Evolutionary conservation across 2,113 vertebrate genomes (phyloP), one percentile per base, ranked within the genome.

Genomic region (Apteryx mantelli): DNA sequence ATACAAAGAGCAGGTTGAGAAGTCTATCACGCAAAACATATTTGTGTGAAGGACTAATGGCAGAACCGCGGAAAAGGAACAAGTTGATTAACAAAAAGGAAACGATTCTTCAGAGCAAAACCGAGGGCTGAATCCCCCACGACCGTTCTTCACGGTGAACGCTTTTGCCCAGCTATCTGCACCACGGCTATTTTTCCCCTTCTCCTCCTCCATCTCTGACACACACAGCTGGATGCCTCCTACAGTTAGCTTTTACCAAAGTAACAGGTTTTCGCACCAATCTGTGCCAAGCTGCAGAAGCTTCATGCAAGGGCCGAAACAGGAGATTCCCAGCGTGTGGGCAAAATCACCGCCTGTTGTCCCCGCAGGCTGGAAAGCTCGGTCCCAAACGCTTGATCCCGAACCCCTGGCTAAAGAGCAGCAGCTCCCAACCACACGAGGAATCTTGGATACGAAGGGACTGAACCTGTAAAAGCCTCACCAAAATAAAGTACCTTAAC

Each of bases 61-160:
- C 86, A 93, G 76, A 58, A 42, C 44, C 4, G 13, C 4, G 3
- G 50, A 36, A 89, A 78, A 88, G 76, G 44, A 93, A 63, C 17
- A 63, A 63, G 75, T 78, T 1, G 0, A 83, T 91, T 75, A 55
- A 32, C 21, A 17, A 63, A 36, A 70, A 30, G 69, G 83, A 58
- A 86, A 58, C 5, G 26, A 11, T 53, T 86, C 68, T 78, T 90
- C 82, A 86, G 85, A 61, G 15, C 22, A 34, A 77, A 74, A 11
- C 28, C 18, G 32, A 74, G 55, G 2, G 34, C 53, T 91, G 4
- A 78, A 22, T 14, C 74, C 71, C 24, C 42, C 0, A 0, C 0
- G 0, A 10, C 75, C 13, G 1, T 68, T 64, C 60, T 86, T 46
- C 19, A 5, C 25, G 7, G 24, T 30, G 82, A 74, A 25, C 1